Evolutionary conservation across 2,888 invertebrate species (phyloP), one percentile per base, ranked within the genome.

Genomic region (Lymantria monacha): DNA sequence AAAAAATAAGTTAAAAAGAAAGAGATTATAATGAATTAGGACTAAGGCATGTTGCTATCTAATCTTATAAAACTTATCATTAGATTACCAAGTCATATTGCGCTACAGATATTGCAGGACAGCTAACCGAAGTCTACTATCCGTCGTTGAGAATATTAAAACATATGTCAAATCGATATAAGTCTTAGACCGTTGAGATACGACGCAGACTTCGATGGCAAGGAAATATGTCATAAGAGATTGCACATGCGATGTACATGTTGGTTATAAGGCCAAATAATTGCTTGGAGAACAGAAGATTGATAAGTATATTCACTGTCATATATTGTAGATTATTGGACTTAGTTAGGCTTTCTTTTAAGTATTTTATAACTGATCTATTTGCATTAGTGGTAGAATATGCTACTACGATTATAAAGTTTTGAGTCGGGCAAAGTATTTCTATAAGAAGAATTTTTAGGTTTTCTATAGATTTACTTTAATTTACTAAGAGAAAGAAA

Each of bases 261-360:
- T 66, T 70, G 44, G n/a, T n/a, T n/a, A n/a, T n/a, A n/a, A n/a
- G n/a, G 47, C 43, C 69, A 65, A 70, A 75, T 85, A 79, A 85
- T 87, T 85, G 79, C 76, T 81, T 75, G 70, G 73, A 70, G 79
- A 83, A 81, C 70, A 76, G 72, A 75, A 78, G 33, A 10, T 8
- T 33, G 33, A 7, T 10, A 33, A 22, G 22, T 22, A 22, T 22
- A 22, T 2, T 22, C 22, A 22, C 22, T 22, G n/a, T 5, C 22
- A 22, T 2, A 22, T 22, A n/a, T n/a, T n/a, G n/a, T n/a, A 22
- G 22, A 22, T 22, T 22, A 22, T 3, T 22, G 2, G 3, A 22
- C 5, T 22, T 22, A 22, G 5, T 22, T 22, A 22, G 22, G 5
- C 22, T 3, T 22, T 5, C 22, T 22, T 22, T 22, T 3, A 22